phyloP scores from a whole-genome alignment of 2,888 invertebrate genomes.

The Mesochorus sp. region DNA sequence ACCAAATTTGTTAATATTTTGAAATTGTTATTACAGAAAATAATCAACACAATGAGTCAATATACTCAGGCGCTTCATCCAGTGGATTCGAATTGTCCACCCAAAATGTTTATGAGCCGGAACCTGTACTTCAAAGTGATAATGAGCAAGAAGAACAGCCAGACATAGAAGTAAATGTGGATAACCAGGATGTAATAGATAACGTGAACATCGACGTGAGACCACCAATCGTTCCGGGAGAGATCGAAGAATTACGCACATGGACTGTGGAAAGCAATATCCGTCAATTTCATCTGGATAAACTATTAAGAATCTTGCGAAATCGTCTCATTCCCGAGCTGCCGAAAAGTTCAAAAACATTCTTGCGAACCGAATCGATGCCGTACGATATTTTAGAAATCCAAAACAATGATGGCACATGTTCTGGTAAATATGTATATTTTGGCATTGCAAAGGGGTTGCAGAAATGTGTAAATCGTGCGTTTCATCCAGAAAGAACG shows the following conservation, averaged over 20 bases:
- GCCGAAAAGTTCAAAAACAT: conserved; percentile 24
- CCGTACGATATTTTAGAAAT: conserved; percentile 24
- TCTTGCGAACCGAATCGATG: conserved; percentile 23
- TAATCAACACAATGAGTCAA: neutral
- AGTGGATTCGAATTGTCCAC: neutral
- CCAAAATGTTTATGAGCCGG: conserved; percentile 4
- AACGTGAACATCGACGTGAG: neutral
- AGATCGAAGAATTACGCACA: conserved; percentile 2
- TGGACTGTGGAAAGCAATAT: conserved; percentile 19
- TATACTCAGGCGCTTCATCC: neutral
- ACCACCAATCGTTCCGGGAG: neutral
- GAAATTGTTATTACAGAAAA: too few relatives aligned
- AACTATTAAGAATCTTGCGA: conserved; percentile 4
- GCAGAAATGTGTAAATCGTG: conserved; percentile 34
- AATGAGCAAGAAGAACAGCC: conserved; percentile 2
- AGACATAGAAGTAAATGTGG: too few relatives aligned
- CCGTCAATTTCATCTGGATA: conserved; percentile 22
- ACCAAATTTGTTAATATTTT: neutral
- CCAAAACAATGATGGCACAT: neutral
- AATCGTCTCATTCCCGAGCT: conserved; percentile 5
- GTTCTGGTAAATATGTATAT: conserved; percentile 51
- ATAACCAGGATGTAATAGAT: neutral
- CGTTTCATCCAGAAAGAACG: conserved; percentile 37
- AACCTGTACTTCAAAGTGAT: neutral
- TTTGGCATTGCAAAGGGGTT: conserved; percentile 45